Conservation (phyloP, 2,113 vertebrate genomes). For the Chrysemys picta region DNA sequence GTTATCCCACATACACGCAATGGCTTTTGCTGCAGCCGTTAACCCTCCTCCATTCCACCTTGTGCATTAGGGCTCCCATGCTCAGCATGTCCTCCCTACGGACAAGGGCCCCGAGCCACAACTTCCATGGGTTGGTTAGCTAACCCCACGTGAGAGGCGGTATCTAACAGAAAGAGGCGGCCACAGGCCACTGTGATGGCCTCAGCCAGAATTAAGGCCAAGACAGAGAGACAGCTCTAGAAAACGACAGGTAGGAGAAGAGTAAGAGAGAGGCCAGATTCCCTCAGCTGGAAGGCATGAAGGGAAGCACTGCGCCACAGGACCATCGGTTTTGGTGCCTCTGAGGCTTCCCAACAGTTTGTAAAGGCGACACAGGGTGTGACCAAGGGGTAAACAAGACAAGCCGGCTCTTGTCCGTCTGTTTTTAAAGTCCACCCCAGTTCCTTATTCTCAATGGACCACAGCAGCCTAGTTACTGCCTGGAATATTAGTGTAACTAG, state of each 20-base stretch:
- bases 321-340: neutral
- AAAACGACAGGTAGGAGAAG: neutral
- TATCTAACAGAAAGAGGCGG: neutral
- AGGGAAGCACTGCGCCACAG: neutral
- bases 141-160: neutral
- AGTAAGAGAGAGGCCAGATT: neutral
- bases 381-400: neutral
- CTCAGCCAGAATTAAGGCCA: neutral
- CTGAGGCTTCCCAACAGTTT: neutral
- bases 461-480: neutral
- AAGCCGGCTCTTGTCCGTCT: neutral
- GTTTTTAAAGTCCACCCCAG: neutral
- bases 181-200: neutral
- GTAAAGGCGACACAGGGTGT: neutral
- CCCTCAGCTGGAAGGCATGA: too few species aligned
- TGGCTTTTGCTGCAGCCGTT: neutral
- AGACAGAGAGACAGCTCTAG: neutral
- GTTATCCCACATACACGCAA: neutral
- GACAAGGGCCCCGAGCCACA: neutral
- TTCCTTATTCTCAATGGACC: neutral
- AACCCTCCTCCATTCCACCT: neutral
- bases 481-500: neutral
- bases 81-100: neutral
- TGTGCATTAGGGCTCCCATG: too few species aligned
- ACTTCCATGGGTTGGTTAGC: neutral